These are phyloP conservation scores for Perdita meconis DNA, from an alignment of 2,888 invertebrate species.

Conservation along the genomic window DNA sequence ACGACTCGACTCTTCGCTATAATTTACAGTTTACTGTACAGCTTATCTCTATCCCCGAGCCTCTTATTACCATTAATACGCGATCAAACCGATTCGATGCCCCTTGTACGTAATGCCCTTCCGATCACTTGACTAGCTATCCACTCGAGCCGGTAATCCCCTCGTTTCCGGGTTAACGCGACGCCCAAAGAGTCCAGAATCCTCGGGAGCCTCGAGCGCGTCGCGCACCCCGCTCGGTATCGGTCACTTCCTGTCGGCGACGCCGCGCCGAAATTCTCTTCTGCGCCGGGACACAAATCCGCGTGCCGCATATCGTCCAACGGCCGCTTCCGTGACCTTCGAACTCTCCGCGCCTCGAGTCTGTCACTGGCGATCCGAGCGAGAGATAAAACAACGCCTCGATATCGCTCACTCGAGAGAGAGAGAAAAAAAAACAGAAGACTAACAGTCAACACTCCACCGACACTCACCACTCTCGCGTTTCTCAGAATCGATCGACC, in stretches of 20 bases:
- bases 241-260: conserved; percentile 30
- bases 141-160: conserved; percentile 5
- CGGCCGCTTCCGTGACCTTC: conserved; percentile 57
- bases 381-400: conserved; percentile 59
- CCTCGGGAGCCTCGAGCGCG: conserved; percentile 35
- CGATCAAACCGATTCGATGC: conserved; percentile 48
- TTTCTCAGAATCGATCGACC: conserved; percentile 8
- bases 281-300: conserved; percentile 46
- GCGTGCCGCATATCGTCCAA: conserved; percentile 62
- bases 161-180: conserved; percentile 12
- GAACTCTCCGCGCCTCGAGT: conserved; percentile 43
- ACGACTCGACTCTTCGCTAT: neutral
- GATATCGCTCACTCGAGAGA: conserved; percentile 56
- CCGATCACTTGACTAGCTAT: conserved; percentile 65
- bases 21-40: conserved; percentile 12
- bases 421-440: too few species aligned
- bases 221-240: conserved; percentile 30
- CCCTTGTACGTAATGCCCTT: conserved; percentile 66
- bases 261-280: conserved; percentile 50
- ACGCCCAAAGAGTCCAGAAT: conserved; percentile 35
- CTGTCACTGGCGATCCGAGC: conserved; percentile 52
- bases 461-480: conserved; percentile 33
- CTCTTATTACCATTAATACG: conserved; percentile 12
- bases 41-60: conserved; percentile 18
- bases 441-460: conserved; percentile 48